phyloP scores from a whole-genome alignment of 2,888 invertebrate genomes.

The Timandra comae region DNA sequence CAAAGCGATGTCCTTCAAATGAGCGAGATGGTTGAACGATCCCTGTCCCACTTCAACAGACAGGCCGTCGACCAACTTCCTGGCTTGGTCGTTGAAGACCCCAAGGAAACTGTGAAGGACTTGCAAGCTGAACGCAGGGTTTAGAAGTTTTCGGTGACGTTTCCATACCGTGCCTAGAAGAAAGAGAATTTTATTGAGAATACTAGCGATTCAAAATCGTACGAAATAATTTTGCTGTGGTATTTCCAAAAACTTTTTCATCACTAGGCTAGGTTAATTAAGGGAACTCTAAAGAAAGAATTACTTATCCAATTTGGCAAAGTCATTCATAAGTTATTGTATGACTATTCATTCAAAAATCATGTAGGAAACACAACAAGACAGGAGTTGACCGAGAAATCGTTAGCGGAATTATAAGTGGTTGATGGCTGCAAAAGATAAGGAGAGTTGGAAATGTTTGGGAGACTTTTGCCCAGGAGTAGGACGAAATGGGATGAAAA shows the following conservation, averaged over 20 bases:
- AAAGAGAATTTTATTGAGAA: not conserved
- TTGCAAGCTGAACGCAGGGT: constrained; percentile 20
- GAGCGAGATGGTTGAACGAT: not conserved
- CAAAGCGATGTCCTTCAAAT: constrained; percentile 1
- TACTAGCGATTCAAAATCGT: too few relatives aligned
- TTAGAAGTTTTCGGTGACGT: constrained; percentile 17
- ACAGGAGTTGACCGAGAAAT: not conserved
- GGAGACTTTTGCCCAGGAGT: too few relatives aligned
- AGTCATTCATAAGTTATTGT: too few relatives aligned
- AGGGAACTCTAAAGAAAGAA: too few relatives aligned
- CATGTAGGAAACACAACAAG: not conserved
- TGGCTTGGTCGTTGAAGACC: constrained; percentile 1
- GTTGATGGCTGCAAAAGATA: not conserved
- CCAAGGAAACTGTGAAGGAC: constrained; percentile 13
- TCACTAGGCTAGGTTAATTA: too few relatives aligned
- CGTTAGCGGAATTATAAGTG: not conserved
- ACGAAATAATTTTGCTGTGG: too few relatives aligned
- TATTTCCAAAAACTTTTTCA: too few relatives aligned
- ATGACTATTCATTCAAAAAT: not conserved
- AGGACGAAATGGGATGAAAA: not conserved
- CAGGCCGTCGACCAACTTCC: not conserved
- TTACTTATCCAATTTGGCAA: too few relatives aligned
- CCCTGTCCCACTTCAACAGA: not conserved
- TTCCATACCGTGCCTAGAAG: constrained; percentile 20
- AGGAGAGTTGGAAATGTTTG: too few relatives aligned